Evolutionary conservation across 1,140 invertebrate genomes (phyloP).

Genomic region (Sinella curviseta): DNA sequence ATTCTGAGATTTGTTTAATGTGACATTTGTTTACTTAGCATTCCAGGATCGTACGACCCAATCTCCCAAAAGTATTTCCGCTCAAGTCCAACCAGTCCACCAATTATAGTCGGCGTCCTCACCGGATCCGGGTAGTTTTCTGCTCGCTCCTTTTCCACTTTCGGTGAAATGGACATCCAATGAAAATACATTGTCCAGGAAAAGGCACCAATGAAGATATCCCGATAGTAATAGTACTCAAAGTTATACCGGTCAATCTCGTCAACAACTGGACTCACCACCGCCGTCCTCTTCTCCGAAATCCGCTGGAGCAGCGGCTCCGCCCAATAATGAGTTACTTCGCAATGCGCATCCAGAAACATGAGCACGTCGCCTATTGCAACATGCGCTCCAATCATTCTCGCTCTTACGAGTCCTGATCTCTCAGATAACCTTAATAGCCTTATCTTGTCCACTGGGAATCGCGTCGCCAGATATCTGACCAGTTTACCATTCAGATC

Average conservation of each 20-base stretch:
- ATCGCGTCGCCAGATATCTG: constrained; percentile 70
- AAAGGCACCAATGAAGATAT: constrained; percentile 65
- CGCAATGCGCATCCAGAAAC: constrained; percentile 97
- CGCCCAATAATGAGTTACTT: constrained; percentile 57
- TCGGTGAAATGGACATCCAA: neutral
- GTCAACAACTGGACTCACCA: constrained; percentile 58
- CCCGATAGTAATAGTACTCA: constrained; percentile 53
- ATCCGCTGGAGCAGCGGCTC: neutral
- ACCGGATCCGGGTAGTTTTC: neutral
- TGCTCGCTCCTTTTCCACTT: neutral
- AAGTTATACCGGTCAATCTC: constrained; percentile 57
- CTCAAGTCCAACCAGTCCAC: constrained; percentile 64
- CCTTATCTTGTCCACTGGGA: constrained; percentile 67
- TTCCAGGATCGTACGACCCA: constrained; percentile 66
- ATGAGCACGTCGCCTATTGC: too few relatives aligned
- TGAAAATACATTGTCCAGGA: constrained; percentile 21
- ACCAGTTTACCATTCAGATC: constrained; percentile 73
- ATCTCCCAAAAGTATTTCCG: constrained; percentile 63
- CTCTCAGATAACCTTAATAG: constrained; percentile 74
- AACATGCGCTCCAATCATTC: constrained; percentile 74
- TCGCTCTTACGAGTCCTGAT: constrained; percentile 79
- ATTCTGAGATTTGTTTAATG: neutral
- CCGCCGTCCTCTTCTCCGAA: constrained; percentile 52
- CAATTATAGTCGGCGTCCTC: constrained; percentile 64
- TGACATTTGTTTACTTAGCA: constrained; percentile 60